Conservation (phyloP, 2,113 vertebrate species). For the Nyctibius bracteatus region DNA sequence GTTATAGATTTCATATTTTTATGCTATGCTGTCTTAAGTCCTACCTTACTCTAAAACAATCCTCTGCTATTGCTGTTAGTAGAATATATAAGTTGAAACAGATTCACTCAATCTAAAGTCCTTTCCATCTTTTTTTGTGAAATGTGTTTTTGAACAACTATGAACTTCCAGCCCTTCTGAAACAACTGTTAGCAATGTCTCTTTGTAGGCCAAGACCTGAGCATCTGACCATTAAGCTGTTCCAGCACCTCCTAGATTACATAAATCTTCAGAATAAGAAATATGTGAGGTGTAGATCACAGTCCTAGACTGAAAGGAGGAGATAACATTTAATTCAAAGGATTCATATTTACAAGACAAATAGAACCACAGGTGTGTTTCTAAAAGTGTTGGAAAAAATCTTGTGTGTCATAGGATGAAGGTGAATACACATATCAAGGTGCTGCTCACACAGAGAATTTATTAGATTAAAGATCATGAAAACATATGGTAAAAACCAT, state of each 20-base stretch:
- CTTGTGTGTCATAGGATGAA: background rate
- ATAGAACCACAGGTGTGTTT: background rate
- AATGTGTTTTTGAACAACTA: background rate
- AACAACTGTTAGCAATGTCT: background rate
- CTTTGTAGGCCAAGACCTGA: fast-evolving
- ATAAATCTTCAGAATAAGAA: background rate
- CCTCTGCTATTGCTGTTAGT: background rate
- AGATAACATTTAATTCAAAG: background rate
- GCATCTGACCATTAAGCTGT: background rate
- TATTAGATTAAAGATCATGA: background rate
- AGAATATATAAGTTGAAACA: background rate
- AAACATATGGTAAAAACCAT: background rate
- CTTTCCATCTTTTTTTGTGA: background rate
- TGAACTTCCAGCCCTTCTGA: background rate
- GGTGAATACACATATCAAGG: background rate
- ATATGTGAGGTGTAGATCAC: background rate
- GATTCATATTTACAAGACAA: background rate
- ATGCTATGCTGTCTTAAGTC: background rate
- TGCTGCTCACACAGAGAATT: background rate
- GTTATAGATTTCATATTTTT: background rate
- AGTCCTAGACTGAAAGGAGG: background rate
- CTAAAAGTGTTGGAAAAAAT: background rate
- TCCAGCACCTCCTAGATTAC: background rate
- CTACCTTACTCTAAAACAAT: background rate
- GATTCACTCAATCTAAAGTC: background rate